phyloP scores from a whole-genome alignment of 2,888 invertebrate species.

The Brachyptera putata region DNA sequence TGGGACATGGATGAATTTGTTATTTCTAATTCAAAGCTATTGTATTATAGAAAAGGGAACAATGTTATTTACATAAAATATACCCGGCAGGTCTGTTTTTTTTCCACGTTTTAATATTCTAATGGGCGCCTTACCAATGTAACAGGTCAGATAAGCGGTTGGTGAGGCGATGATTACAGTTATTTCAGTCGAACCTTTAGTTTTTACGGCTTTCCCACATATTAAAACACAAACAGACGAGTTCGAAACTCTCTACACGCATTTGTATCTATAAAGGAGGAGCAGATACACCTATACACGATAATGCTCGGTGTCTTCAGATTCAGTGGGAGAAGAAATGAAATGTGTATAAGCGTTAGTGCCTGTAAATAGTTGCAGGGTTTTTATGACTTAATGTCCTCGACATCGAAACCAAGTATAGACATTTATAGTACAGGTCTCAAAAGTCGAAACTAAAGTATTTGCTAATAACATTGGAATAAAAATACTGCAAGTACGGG shows the following conservation, averaged over 20 bases:
- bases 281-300: too few species aligned
- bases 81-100: background rate
- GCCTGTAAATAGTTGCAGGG: too few species aligned
- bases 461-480: too few species aligned
- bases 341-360: too few species aligned
- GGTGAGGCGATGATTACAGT: conserved; percentile 13
- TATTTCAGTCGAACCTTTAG: conserved; percentile 8
- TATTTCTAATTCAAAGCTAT: background rate
- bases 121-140: conserved; percentile 10
- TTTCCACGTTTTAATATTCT: background rate
- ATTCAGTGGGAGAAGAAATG: too few species aligned
- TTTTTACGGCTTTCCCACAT: conserved; percentile 14
- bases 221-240: conserved; percentile 2
- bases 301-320: too few species aligned
- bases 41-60: background rate
- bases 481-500: too few species aligned
- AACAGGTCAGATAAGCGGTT: conserved; percentile 8
- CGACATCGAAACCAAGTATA: too few species aligned
- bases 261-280: too few species aligned
- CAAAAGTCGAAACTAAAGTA: too few species aligned
- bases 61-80: conserved; percentile 15
- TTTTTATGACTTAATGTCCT: too few species aligned
- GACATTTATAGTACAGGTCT: too few species aligned
- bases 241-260: conserved; percentile 3
- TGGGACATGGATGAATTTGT: conserved; percentile 4